Percentiles rank a stretch among this genome's conserved stretches.
Evolutionary conservation across 2,888 invertebrate species (phyloP).

Genomic region (Vesta saturnalis): DNA sequence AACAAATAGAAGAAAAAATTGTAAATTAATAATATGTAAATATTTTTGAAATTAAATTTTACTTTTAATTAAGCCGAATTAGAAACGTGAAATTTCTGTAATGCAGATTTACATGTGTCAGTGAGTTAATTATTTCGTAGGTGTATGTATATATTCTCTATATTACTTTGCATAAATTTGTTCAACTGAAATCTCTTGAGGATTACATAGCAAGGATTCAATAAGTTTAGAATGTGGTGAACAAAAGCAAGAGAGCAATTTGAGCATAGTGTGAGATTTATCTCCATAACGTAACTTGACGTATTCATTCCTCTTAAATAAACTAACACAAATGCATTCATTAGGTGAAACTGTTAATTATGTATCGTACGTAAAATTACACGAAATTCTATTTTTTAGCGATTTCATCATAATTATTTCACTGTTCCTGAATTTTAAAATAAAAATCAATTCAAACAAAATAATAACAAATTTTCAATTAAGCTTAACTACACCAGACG

Average conservation of each 20-base stretch:
- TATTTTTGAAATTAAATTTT: neutral
- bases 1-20: neutral
- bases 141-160: neutral
- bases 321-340: neutral
- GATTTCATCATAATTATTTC: too few species aligned
- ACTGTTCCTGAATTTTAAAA: too few species aligned
- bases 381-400: too few species aligned
- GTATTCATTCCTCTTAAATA: slow-evolving; percentile 1
- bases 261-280: neutral
- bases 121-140: neutral
- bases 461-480: too few species aligned
- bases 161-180: neutral
- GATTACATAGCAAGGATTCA: neutral
- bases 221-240: slow-evolving; percentile 1
- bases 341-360: neutral
- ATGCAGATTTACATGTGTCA: neutral
- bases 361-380: neutral
- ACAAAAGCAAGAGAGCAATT: neutral
- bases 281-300: neutral
- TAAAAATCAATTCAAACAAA: too few species aligned
- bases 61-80: neutral
- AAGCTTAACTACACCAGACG: too few species aligned
- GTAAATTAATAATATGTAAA: neutral
- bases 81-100: neutral
- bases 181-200: neutral